Evolutionary conservation across 1,140 invertebrate species (phyloP), one percentile per base, ranked within the genome.

Genomic region (Diachasmimorpha longicaudata): DNA sequence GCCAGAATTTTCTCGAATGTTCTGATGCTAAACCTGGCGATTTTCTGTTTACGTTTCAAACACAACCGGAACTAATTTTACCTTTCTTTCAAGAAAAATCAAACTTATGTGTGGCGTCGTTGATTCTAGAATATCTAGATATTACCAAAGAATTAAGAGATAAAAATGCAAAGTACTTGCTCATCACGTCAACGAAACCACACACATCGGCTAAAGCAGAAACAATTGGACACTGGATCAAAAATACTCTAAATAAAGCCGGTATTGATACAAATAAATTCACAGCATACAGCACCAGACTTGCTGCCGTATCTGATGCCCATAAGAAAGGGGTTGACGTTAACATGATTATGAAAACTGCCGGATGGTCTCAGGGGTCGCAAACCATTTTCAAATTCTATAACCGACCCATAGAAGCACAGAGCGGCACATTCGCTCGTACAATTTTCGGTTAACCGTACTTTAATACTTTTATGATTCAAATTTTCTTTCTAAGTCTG

Each of bases 51-150:
- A n/a, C n/a, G n/a, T n/a, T n/a, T n/a, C n/a, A n/a, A n/a, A n/a
- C n/a, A n/a, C n/a, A n/a, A n/a, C 79, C 81, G 0, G n/a, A 78
- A 37, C 37, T 80, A 13, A 74, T 36, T 39, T 11, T 81, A 11
- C 77, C 78, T 5, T 77, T 78, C 55, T 78, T 78, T 21, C 39
- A 14, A 11, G 52, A 74, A 9, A 74, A 70, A 2, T 75, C 75
- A 10, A 39, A 63, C 10, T 14, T 80, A 23, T 81, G 79, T 52
- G 58, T 77, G 10, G 79, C 78, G 0, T 11, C 52, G 0, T 72
- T 46, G 4, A 10, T 81, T 14, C 1, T 63, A 67, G 52, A 48
- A 14, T 79, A 81, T 74, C 31, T 81, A 8, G 46, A 78, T 21
- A 58, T 21, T 16, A 78, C 77, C 0, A 71, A 69, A 46, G 11